Base-by-base conservation (phyloP, 2,888 invertebrate genomes). In the Blomia tropicalis region DNA sequence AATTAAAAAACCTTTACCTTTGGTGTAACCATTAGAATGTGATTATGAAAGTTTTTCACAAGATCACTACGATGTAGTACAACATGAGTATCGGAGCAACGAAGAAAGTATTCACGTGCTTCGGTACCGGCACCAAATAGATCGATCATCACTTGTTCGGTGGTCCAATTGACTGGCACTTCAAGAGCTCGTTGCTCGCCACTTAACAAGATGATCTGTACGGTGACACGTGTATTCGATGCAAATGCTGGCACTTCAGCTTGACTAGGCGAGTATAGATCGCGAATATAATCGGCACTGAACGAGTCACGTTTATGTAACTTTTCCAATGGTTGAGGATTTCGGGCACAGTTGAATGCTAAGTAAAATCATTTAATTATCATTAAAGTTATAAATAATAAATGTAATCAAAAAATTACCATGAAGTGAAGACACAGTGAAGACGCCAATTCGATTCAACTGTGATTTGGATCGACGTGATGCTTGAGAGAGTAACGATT, bases 361-460 rank as follows among this genome's bases (percentile, higher is more conserved):
- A 59, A 29, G 11, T 7, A 61, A 60, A 22, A n/a, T 5, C 2
- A 59, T 27, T n/a, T 19, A 29, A 11, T 3, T 4, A 11, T 36
- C 7, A 25, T 29, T 14, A 19, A 14, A 30, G 29, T 19, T 30
- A 14, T 56, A 27, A 29, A 2, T 29, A 11, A 56, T 1, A 19
- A 56, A 56, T 32, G 1, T 1, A 58, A n/a, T 19, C 2, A 29
- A n/a, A 36, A 36, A 17, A 7, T 36, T 36, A 36, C 36, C 36
- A 76, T 95, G 93, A 79, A 95, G 91, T 68, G 92, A 92, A 63
- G 92, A 93, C 69, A 95, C 93, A 60, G 92, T 93, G 80, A 93
- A 93, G 71, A 93, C 91, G 66, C 93, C 93, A 72, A 95, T 79
- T 74, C 91, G 87, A 78, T 92, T 91, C 71, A 95, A 78, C 56